Evolutionary conservation across 2,797 vertebrate species (phyloP), one percentile per base, ranked within the genome.

Genomic region (Onychomys torridus): DNA sequence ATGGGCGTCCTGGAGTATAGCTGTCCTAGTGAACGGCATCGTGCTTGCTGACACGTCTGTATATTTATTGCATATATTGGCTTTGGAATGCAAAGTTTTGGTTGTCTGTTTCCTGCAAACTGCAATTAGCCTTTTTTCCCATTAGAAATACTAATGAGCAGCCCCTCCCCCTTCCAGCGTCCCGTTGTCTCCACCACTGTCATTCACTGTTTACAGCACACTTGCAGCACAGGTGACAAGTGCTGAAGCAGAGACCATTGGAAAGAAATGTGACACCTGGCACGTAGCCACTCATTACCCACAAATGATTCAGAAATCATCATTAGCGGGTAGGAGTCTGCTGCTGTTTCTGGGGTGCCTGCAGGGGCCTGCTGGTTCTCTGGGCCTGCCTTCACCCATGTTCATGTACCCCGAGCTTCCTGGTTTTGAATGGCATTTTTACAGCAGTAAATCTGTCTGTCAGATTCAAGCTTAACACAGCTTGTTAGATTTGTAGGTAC

Each of bases 231-330:
- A 1, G 34, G 29, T 90, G 10, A 46, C 43, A 86, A 59, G 67
- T 46, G 43, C 95, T 65, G 52, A 78, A 85, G 16, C 27, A 8
- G 93, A 97, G 82, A 79, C 71, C 65, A n/a, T 10, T 75, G 43
- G 81, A 71, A 93, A 89, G 90, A 93, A 85, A 57, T 83, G 49
- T 95, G 85, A 91, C 94, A 89, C 88, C 83, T 95, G 94, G 34
- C 85, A 59, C 40, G 32, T 25, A 77, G 88, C 81, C 0, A 0
- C 55, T 86, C 34, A 19, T 91, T 89, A 77, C 32, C 87, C 59
- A n/a, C 43, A 19, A 76, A 46, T 91, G 40, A 90, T 73, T 94
- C 65, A 61, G 81, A 55, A 86, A 10, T 55, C 16, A 9, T 0
- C 13, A 1, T 78, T 49, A 34, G 67, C 34, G 0, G 19, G 43